Base-by-base conservation (phyloP, 1,140 invertebrate species). In the Cherax destructor region DNA sequence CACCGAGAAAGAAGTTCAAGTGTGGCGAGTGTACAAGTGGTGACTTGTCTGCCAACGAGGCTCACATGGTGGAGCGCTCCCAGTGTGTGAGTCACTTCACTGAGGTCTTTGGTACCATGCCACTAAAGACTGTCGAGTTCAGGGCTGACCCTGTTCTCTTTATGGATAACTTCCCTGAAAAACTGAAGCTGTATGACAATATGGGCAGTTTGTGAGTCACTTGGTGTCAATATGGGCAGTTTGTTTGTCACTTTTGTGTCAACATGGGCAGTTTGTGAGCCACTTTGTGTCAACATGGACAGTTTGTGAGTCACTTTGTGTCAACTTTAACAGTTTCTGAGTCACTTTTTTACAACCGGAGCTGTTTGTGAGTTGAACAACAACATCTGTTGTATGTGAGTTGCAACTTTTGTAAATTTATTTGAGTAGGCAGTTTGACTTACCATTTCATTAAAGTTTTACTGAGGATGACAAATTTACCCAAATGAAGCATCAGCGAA, bases 1-100 rank as follows among this genome's bases (percentile, higher is more conserved):
- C 98, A 1, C 98, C 98, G 0, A 96, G 98, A n/a, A 99, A 99
- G 94, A 99, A 99, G 94, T 99, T 99, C 95, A 98, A 99, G 94
- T 99, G 98, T 94, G 98, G 98, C 0, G 97, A 99, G 94, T 99
- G 98, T 95, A 97, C 96, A 1, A 98, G 98, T 94, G 98, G 97
- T 0, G 98, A 99, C 95, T 94, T 99, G 4, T 99, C 98, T 0
- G 97, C 98, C 0, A 98, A 99, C 95, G 95, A 97, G 47, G 94
- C 94, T 16, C 98, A 99, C 94, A 99, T 99, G 98, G 96, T 97
- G 0, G 97, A 98, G 94, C 95, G 99, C 50, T 98, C 98, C 0
- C 96, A 97, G 77, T 99, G 99, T 94, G 98, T 99, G 13, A 97
- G 98, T 94, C 95, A 96, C 81, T 99, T 99, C 94, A 96, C 97